Evolutionary conservation across 2,888 invertebrate species (phyloP), one percentile per base, ranked within the genome.

Genomic region (Erebia palarica): DNA sequence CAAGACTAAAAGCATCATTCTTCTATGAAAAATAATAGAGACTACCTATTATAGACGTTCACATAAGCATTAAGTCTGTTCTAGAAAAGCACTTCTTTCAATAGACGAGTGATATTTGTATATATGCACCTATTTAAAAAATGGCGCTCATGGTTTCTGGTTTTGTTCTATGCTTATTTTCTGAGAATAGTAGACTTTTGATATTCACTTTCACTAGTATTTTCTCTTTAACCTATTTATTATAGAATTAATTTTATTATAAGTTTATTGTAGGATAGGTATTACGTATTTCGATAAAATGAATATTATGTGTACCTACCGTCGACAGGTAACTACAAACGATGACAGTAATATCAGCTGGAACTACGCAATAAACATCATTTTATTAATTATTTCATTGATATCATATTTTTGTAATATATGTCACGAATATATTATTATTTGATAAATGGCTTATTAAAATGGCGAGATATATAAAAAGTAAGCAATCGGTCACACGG

Each of bases 161-260:
- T 44, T 11, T 44, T 44, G 60, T 42, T 60, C 16, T 42, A 16
- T 16, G 60, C 60, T 60, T 60, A 42, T 60, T 44, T 60, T 42
- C 16, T 60, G 42, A 42, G 4, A 36, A n/a, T 27, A 14, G 27
- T 58, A 27, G 27, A 27, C 10, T n/a, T 42, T 44, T 44, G 16
- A 21, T 58, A 7, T 16, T 42, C 60, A 60, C 60, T 16, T 16
- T 42, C 60, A 60, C 60, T 16, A 16, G 3, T 16, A 14, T 42
- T 60, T 42, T 14, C 1, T 36, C 60, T n/a, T 2, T 14, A 11
- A 60, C 16, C 10, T 44, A 16, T 13, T 57, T 21, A 47, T 10
- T 11, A 55, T 10, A 55, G 10, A 55, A 16, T 16, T 53, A 1
- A 53, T 36, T 36, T 36, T 7, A 36, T 36, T 53, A 53, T 55